These are phyloP conservation scores for Tetheella fluctuosa DNA, from an alignment of 2,888 invertebrate species.

Conservation along the genomic window DNA sequence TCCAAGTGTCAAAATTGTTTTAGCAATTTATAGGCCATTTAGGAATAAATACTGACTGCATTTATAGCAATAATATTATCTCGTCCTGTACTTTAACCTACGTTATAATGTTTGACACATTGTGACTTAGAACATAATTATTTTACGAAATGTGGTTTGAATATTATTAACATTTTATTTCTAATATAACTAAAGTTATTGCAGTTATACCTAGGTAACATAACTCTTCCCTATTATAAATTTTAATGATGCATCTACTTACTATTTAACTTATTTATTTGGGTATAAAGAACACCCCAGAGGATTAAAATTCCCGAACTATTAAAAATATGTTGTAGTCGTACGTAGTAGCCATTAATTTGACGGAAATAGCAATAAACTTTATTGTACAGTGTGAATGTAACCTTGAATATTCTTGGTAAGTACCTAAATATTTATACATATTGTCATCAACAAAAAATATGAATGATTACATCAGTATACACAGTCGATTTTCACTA, in stretches of 20 bases:
- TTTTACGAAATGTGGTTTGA: background rate
- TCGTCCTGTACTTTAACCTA: background rate
- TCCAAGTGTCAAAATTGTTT: no score
- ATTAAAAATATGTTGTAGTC: no score
- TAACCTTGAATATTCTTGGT: background rate
- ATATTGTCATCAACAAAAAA: background rate
- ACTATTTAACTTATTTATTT: no score
- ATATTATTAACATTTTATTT: no score
- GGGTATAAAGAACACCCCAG: no score
- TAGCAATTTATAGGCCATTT: no score
- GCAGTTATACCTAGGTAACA: background rate
- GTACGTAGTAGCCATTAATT: no score
- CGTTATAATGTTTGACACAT: background rate
- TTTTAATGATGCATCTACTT: no score
- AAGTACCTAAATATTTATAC: background rate
- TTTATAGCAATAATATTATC: background rate
- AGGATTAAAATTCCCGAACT: no score
- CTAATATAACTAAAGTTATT: no score
- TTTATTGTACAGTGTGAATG: background rate
- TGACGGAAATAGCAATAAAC: background rate
- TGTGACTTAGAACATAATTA: background rate
- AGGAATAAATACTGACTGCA: no score
- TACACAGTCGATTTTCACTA: constrained; percentile 10
- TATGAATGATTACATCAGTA: background rate
- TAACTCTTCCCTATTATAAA: no score